A percentile compares a stretch with the other conserved stretches of the same genome.
phyloP scores from a whole-genome alignment of 2,888 invertebrate genomes.

The Elegia similella region DNA sequence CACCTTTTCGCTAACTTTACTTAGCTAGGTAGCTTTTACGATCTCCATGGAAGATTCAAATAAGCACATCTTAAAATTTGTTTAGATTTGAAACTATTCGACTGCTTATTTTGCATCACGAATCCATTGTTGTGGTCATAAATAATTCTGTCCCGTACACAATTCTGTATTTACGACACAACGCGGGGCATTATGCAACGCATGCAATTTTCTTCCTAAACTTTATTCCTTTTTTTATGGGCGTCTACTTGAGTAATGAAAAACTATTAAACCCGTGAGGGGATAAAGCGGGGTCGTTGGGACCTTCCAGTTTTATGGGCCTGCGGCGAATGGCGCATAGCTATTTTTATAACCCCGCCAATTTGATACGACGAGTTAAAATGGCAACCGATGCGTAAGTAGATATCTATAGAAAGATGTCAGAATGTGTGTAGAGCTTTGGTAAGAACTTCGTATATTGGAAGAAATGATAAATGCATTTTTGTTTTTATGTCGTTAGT shows the following conservation, averaged over 20 bases:
- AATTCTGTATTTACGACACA: conserved; percentile 62
- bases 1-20: too few species aligned
- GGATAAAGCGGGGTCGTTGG: conserved; percentile 70
- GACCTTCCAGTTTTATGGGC: conserved; percentile 69
- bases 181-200: conserved; percentile 67
- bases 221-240: conserved; percentile 70
- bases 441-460: too few species aligned
- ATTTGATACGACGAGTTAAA: conserved; percentile 64
- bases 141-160: conserved; percentile 57
- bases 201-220: conserved; percentile 75
- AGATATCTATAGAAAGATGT: too few species aligned
- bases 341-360: conserved; percentile 68
- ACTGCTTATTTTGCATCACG: neutral
- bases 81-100: neutral
- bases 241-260: conserved; percentile 79
- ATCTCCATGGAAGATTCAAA: too few species aligned
- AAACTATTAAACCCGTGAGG: conserved; percentile 76
- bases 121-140: conserved; percentile 43
- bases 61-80: neutral
- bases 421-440: neutral
- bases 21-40: too few species aligned
- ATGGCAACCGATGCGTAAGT: conserved; percentile 52
- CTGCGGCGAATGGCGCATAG: conserved; percentile 60
- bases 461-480: too few species aligned
- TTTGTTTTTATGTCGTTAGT: too few species aligned